These are phyloP conservation scores for Spilogale gracilis DNA, from an alignment of 2,113 vertebrate genomes.

Conservation along the genomic window DNA sequence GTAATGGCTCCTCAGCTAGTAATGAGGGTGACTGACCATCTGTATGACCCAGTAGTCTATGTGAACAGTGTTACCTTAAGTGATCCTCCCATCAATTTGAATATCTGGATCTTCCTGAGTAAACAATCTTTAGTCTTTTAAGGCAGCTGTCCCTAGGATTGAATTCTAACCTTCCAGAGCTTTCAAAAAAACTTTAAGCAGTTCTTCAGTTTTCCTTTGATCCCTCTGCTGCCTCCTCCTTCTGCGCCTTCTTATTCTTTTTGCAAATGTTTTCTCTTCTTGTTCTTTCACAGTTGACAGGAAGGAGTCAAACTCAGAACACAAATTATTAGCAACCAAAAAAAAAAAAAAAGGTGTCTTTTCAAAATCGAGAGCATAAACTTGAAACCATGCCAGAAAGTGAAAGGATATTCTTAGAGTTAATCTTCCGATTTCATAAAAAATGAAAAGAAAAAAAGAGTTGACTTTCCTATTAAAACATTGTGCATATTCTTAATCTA, in stretches of 20 bases:
- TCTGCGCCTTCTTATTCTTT: neutral
- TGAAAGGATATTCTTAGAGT: constrained; percentile 6
- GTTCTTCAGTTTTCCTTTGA: neutral
- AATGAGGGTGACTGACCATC: neutral
- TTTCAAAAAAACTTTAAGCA: neutral
- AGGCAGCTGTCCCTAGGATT: neutral
- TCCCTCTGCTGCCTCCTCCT: neutral
- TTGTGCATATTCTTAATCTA: neutral
- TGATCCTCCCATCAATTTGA: neutral
- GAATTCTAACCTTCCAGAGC: neutral
- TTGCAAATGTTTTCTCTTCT: neutral
- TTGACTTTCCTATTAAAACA: neutral
- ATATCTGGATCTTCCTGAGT: neutral
- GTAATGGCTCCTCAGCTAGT: neutral
- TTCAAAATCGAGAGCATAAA: constrained; percentile 37
- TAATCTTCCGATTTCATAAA: constrained; percentile 5
- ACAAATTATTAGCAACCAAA: neutral
- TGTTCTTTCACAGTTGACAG: neutral
- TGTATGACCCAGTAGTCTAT: neutral
- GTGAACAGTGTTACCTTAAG: neutral
- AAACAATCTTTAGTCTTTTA: neutral
- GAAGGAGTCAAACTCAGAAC: neutral
- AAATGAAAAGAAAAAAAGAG: neutral
- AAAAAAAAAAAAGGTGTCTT: neutral
- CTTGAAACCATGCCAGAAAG: neutral